phyloP scores from a whole-genome alignment of 2,797 vertebrate species.

The Phoebastria nigripes region DNA sequence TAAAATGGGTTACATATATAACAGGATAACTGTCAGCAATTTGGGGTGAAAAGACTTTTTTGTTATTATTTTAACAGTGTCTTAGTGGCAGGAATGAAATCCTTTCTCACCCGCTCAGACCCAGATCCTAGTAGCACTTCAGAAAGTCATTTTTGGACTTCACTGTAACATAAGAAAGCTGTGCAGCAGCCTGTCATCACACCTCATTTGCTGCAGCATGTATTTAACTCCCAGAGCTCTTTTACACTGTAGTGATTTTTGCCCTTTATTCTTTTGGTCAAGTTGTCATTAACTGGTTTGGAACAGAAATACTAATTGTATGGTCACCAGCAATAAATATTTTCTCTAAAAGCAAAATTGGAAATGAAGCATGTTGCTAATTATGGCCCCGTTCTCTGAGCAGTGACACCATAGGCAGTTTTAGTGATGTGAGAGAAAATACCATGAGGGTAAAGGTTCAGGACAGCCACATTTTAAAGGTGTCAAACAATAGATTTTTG shows the following conservation, averaged over 20 bases:
- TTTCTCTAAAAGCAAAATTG: constrained; percentile 4
- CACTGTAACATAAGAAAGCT: background rate
- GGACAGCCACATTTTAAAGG: background rate
- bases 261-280: background rate
- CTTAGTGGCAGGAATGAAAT: background rate
- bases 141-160: background rate
- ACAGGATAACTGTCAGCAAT: background rate
- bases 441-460: background rate
- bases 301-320: background rate
- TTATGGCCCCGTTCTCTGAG: background rate
- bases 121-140: background rate
- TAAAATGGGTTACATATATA: background rate
- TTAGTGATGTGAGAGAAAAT: background rate
- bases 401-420: background rate
- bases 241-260: background rate
- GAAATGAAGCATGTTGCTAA: background rate
- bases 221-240: background rate
- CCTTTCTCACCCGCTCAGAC: background rate
- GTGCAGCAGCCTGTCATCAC: background rate
- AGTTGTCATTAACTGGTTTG: background rate
- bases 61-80: background rate
- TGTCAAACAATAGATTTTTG: background rate
- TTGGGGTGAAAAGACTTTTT: background rate
- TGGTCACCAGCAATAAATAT: background rate
- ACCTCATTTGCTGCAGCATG: background rate